Conservation (phyloP, 1,140 invertebrate genomes). For the Daktulosphaira vitifoliae region DNA sequence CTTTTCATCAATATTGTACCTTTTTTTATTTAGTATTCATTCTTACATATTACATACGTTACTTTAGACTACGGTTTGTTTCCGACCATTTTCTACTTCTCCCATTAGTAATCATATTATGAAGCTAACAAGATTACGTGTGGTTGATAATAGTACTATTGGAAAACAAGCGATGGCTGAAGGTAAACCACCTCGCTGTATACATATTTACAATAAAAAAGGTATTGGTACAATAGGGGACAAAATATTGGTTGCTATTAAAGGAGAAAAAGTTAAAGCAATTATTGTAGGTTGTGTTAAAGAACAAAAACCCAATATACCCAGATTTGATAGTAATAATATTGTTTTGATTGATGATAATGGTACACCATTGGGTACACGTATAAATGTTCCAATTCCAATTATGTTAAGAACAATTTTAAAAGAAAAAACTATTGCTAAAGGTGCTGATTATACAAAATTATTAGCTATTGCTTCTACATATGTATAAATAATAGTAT, state of each 20-base stretch:
- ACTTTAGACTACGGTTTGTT: neutral
- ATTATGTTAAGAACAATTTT: conserved; percentile 78
- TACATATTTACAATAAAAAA: conserved; percentile 79
- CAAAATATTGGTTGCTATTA: conserved; percentile 88
- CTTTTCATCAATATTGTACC: too few relatives aligned
- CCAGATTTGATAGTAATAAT: conserved; percentile 94
- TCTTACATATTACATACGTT: too few relatives aligned
- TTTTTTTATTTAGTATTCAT: too few relatives aligned
- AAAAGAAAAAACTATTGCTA: conserved; percentile 68
- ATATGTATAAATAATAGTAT: conserved; percentile 63
- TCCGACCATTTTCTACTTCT: conserved; percentile 34
- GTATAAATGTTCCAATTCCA: conserved; percentile 91
- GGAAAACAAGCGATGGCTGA: conserved; percentile 88
- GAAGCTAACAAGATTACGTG: conserved; percentile 67
- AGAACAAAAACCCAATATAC: conserved; percentile 70
- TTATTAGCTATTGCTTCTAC: conserved; percentile 82
- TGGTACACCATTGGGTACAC: conserved; percentile 83
- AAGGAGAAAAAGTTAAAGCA: conserved; percentile 92
- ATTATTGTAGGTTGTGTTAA: conserved; percentile 88
- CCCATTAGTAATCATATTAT: conserved; percentile 36
- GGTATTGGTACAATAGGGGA: conserved; percentile 62
- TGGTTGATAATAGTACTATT: conserved; percentile 92
- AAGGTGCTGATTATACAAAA: conserved; percentile 91
- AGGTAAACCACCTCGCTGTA: conserved; percentile 81
- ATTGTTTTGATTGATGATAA: conserved; percentile 91